Evolutionary conservation across 2,888 invertebrate genomes (phyloP).

Genomic region (Chesias legatella): DNA sequence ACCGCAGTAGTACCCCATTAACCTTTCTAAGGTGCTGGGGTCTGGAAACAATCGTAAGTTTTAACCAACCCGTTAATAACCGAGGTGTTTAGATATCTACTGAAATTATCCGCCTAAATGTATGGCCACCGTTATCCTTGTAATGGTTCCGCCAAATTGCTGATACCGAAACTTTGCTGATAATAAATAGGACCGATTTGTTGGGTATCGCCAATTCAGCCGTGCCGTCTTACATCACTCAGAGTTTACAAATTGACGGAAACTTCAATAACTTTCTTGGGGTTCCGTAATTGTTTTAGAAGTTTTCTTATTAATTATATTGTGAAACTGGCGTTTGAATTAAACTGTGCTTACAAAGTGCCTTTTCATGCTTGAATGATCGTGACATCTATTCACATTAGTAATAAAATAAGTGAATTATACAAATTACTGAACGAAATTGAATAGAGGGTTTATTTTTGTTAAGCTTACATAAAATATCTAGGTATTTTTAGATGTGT

Average conservation of each 20-base stretch:
- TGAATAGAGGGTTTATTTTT: too few species aligned
- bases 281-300: constrained; percentile 20
- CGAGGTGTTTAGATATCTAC: constrained; percentile 22
- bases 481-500: too few species aligned
- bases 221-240: constrained; percentile 35
- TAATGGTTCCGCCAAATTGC: constrained; percentile 63
- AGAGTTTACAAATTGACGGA: constrained; percentile 25
- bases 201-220: constrained; percentile 38
- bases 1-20: background rate
- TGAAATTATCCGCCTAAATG: constrained; percentile 28
- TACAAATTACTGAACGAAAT: too few species aligned
- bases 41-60: constrained; percentile 15
- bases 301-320: constrained; percentile 20
- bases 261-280: constrained; percentile 37
- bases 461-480: too few species aligned
- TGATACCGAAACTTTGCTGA: constrained; percentile 61
- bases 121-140: constrained; percentile 47
- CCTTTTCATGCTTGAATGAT: too few species aligned
- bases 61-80: constrained; percentile 19
- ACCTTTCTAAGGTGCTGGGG: background rate
- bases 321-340: constrained; percentile 3
- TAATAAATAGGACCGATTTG: constrained; percentile 67
- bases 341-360: background rate
- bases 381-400: too few species aligned
- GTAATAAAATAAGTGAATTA: too few species aligned